Base-by-base conservation (phyloP, 2,888 invertebrate species). In the Sussaba pulchella region DNA sequence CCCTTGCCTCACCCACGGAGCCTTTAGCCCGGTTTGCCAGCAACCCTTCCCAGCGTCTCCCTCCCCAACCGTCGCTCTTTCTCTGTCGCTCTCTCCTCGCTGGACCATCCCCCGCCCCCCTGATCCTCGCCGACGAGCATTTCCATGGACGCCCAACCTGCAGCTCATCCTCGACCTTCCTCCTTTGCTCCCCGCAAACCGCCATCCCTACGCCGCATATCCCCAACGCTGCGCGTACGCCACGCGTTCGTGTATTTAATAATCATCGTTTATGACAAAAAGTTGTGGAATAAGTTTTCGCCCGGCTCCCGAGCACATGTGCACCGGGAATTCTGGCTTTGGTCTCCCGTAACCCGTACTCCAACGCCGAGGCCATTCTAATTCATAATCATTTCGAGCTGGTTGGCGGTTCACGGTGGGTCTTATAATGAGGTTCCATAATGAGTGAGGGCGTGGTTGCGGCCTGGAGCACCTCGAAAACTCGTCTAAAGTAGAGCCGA, bases 221-320 rank as follows among this genome's bases (percentile, higher is more conserved):
- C 78, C 69, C 71, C 21, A 50, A 77, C 57, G 75, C 74, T 64
- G n/a, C 69, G 80, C 75, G 79, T 66, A 66, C 66, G 61, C 66
- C 72, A 79, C 83, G 75, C 74, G 67, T 82, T 26, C 66, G 80
- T 59, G 70, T 85, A 86, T 87, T 86, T 88, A 87, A 89, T 91
- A 90, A 91, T 90, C 87, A 87, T 87, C 90, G 91, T 91, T 91
- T 91, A 91, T 87, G 89, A 86, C 82, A 87, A 88, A 91, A 91
- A 91, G 88, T 91, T 90, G 83, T n/a, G 83, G 70, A 83, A 47
- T 54, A 45, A 24, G 43, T 50, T 31, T 6, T 17, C 26, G 26
- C 24, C 41, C n/a, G n/a, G n/a, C n/a, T n/a, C n/a, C n/a, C 17
- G 17, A 10, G 39, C 61, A 57, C 57, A 17, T 10, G 6, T 6